Evolutionary conservation across 2,888 invertebrate species (phyloP), one percentile per base, ranked within the genome.

Genomic region (Copidosoma aretas): DNA sequence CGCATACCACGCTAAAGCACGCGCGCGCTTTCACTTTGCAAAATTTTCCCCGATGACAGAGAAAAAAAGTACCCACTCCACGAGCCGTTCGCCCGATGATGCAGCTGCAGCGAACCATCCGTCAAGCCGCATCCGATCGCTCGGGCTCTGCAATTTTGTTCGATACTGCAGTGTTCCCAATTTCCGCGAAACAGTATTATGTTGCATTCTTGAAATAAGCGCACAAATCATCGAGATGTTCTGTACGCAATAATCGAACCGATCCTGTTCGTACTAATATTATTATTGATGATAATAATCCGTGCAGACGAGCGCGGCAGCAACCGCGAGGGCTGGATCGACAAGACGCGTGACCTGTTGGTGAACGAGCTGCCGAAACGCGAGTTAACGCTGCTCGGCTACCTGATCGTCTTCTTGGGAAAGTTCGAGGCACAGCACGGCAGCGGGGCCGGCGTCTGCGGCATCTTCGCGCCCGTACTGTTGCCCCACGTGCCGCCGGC

Each of bases 401-500:
- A 83, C 71, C 75, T 84, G 65, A 76, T 79, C 25, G 77, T 78
- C 67, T 83, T 82, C 71, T 78, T 84, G 51, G 79, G 81, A 73
- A 80, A 78, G 57, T 83, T 82, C 75, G 83, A 83, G 69, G 75
- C 78, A 17, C 76, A 75, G 70, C 83, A 84, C 67, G 81, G 82
- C 25, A 76, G 79, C 71, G 79, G 80, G 57, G 80, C 82, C 51
- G 83, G 83, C 5, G 79, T 83, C 52, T 79, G 81, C 69, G 79
- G 79, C 32, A 81, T 81, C 41, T 83, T 84, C 71, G 83, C 83
- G 8, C 83, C 83, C 15, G 79, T 84, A 61, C 79, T 84, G 63
- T 71, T 84, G 60, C 83, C 83, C n/a, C 82, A 82, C 71, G 80
- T 83, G 56, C 82, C 83, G 62, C 82, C 83, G 14, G 82, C 82